phyloP scores from a whole-genome alignment of 37 sponge, comb jelly and placozoan species.

The Chondrilla cf. caribensis region DNA sequence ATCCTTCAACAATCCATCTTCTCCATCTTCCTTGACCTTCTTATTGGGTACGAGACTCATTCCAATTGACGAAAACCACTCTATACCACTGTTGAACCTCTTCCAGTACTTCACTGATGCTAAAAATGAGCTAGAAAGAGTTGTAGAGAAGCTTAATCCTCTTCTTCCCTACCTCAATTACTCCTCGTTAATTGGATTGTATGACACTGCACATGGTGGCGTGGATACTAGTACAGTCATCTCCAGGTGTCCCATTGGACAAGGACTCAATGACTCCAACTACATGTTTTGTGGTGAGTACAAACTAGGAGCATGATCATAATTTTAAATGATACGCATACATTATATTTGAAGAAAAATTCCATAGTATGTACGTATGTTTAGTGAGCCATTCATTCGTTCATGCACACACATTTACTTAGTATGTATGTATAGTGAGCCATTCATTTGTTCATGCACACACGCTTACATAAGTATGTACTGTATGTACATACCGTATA shows the following conservation, averaged over 20 bases:
- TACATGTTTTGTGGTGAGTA: slow-evolving; percentile 22
- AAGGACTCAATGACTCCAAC: slow-evolving; percentile 8
- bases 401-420: too few relatives aligned
- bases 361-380: too few relatives aligned
- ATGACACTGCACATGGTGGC: neutral
- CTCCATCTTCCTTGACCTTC: slow-evolving; percentile 7
- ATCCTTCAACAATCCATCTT: neutral
- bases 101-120: slow-evolving; percentile 10
- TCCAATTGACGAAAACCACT: neutral
- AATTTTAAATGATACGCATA: too few relatives aligned
- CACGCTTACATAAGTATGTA: too few relatives aligned
- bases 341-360: too few relatives aligned
- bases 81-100: neutral
- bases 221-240: slow-evolving; percentile 3
- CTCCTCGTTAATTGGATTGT: neutral
- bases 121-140: neutral
- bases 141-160: neutral
- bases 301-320: too few relatives aligned
- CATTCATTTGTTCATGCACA: too few relatives aligned
- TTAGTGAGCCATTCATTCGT: too few relatives aligned
- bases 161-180: neutral
- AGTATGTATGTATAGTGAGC: too few relatives aligned
- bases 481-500: too few relatives aligned
- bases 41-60: neutral
- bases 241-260: slow-evolving; percentile 18